These are phyloP conservation scores for Typhlomys cinereus DNA, from an alignment of 2,113 vertebrate genomes.

Conservation along the genomic window DNA sequence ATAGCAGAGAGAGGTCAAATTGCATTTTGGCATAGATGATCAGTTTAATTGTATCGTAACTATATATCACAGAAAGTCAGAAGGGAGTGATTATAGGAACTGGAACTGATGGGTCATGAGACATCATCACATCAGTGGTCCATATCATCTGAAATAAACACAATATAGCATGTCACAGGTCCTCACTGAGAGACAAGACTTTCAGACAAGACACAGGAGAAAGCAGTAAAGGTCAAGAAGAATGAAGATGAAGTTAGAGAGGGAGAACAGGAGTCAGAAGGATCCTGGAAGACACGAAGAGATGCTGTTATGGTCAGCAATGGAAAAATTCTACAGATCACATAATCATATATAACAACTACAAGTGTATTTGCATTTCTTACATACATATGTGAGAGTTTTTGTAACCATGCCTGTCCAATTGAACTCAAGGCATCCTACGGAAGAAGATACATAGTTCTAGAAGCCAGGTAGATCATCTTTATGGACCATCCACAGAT, in stretches of 20 bases:
- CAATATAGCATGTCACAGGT: background rate
- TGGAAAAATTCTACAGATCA: background rate
- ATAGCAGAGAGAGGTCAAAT: background rate
- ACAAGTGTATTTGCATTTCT: background rate
- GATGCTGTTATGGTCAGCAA: accelerated
- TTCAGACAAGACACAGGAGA: background rate
- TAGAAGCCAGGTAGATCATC: background rate
- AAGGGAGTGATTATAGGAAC: background rate
- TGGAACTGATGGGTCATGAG: background rate
- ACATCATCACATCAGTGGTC: background rate
- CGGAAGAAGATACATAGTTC: background rate
- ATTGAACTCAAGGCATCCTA: background rate
- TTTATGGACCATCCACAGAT: background rate
- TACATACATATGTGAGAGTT: background rate
- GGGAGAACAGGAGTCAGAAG: accelerated
- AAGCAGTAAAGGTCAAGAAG: background rate
- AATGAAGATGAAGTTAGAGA: background rate
- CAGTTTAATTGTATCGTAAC: background rate
- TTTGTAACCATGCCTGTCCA: background rate
- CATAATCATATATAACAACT: background rate
- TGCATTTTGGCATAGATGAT: background rate
- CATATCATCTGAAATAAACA: background rate
- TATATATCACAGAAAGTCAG: background rate
- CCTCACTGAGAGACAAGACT: background rate
- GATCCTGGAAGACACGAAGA: background rate